These are phyloP conservation scores for Cheilosia urbana DNA, from an alignment of 2,888 invertebrate species.

Conservation along the genomic window DNA sequence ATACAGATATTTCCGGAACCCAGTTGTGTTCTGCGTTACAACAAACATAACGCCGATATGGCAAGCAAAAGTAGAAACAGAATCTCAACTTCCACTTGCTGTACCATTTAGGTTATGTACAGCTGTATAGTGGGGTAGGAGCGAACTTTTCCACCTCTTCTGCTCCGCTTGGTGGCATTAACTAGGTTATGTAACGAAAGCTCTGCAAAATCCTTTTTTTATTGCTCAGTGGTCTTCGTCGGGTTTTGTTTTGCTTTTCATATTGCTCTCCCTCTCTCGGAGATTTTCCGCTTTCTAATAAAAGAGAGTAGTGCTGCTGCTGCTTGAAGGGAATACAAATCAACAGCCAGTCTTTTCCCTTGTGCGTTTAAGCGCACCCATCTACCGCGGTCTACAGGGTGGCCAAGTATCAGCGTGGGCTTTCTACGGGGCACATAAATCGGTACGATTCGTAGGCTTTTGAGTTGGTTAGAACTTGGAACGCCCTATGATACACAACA, in stretches of 20 bases:
- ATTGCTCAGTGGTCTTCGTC: conserved; percentile 29
- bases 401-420: not conserved
- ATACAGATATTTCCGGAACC: conserved; percentile 8
- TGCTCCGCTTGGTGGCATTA: conserved; percentile 8
- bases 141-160: conserved; percentile 25
- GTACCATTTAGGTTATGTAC: conserved; percentile 24
- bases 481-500: conserved; percentile 12
- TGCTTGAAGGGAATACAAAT: conserved; percentile 16
- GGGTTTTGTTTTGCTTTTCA: conserved; percentile 20
- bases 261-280: conserved; percentile 2
- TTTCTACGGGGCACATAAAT: not conserved
- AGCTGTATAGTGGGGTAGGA: not conserved
- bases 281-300: conserved; percentile 1
- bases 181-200: conserved; percentile 59
- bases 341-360: conserved; percentile 29
- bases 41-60: not conserved
- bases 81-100: conserved; percentile 17
- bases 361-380: not conserved
- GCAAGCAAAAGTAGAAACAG: not conserved
- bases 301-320: conserved; percentile 1
- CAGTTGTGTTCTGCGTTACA: not conserved
- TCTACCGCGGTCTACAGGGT: not conserved
- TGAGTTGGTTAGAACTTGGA: not conserved
- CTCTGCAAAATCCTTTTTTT: conserved; percentile 45
- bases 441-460: not conserved